Evolutionary conservation across 2,113 vertebrate genomes (phyloP).

Genomic region (Grammomys dolichurus): DNA sequence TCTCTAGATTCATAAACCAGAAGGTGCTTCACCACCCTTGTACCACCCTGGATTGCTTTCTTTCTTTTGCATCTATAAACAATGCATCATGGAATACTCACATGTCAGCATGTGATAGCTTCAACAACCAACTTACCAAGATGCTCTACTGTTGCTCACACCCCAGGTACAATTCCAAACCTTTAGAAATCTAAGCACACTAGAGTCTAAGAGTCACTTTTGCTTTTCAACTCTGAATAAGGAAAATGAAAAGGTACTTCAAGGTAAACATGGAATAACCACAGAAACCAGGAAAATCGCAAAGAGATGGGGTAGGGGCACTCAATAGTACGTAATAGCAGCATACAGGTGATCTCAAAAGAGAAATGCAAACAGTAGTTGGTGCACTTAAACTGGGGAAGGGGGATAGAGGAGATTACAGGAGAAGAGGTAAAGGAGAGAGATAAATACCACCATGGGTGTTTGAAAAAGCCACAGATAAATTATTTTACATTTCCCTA

Average conservation of each 20-base stretch:
- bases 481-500: neutral
- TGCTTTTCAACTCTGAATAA: conserved; percentile 59
- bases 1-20: neutral
- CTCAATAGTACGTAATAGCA: neutral
- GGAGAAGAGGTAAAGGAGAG: neutral
- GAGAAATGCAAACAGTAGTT: neutral
- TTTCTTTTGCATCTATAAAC: conserved; percentile 70
- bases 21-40: neutral
- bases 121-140: conserved; percentile 57
- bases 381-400: neutral
- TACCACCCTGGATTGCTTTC: neutral
- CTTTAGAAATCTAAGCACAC: conserved; percentile 12
- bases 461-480: neutral
- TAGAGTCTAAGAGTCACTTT: conserved; percentile 30
- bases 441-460: neutral
- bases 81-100: conserved; percentile 56
- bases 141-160: conserved; percentile 22
- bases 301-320: neutral
- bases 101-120: conserved; percentile 24
- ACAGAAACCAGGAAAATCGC: neutral
- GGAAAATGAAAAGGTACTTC: neutral
- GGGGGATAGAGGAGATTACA: neutral
- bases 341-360: neutral
- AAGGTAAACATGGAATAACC: neutral
- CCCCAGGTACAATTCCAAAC: conserved; percentile 57